These are phyloP conservation scores for Lottia gigantea DNA, from an alignment of 2,888 invertebrate genomes.

Conservation along the genomic window DNA sequence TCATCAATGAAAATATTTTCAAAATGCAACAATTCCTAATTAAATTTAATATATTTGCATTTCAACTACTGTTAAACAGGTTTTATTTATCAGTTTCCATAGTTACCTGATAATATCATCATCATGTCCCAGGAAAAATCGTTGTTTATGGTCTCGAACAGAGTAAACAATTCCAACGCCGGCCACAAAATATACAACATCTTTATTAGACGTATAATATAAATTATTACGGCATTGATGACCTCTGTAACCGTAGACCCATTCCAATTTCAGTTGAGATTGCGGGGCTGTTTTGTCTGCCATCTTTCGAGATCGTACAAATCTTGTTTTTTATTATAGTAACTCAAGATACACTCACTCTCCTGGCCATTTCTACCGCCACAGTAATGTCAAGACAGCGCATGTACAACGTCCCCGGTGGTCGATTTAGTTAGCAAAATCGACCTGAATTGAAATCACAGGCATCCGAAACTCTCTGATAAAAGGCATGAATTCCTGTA, in stretches of 20 bases:
- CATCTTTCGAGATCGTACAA: slow-evolving; percentile 31
- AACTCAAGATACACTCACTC: slow-evolving; percentile 12
- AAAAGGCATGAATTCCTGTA: no score
- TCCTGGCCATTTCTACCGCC: slow-evolving; percentile 25
- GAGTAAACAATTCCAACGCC: slow-evolving; percentile 69
- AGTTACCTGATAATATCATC: slow-evolving; percentile 69
- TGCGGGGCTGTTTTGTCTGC: slow-evolving; percentile 62
- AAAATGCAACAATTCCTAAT: no score
- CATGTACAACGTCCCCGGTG: neutral
- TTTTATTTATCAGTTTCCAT: neutral
- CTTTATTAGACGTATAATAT: slow-evolving; percentile 63
- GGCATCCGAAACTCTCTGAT: no score
- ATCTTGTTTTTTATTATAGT: neutral
- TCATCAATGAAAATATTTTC: no score
- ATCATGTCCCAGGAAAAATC: slow-evolving; percentile 69
- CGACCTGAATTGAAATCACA: no score
- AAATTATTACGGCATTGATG: slow-evolving; percentile 69
- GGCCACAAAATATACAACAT: slow-evolving; percentile 70
- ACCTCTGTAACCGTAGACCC: slow-evolving; percentile 70
- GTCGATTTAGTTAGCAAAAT: no score
- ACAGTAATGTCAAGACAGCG: slow-evolving; percentile 5
- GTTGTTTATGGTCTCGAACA: slow-evolving; percentile 61
- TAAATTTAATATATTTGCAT: neutral
- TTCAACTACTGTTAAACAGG: neutral
- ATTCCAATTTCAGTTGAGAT: slow-evolving; percentile 65